phyloP scores from a whole-genome alignment of 2,888 invertebrate species.

The Aradus depressus region DNA sequence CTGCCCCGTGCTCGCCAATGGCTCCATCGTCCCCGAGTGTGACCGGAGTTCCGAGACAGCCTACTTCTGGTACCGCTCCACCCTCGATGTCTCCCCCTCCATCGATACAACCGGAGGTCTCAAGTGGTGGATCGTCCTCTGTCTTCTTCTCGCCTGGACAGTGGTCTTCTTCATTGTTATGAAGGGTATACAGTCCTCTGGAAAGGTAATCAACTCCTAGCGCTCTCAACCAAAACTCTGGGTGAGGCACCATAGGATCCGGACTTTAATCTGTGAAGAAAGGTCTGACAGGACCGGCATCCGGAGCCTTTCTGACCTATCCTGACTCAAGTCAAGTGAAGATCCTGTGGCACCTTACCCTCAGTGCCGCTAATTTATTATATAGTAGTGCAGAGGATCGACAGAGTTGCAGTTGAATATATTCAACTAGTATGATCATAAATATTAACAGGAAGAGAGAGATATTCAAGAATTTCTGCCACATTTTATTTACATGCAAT shows the following conservation, averaged over 20 bases:
- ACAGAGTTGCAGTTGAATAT: too few relatives aligned
- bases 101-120: constrained; percentile 76
- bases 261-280: too few relatives aligned
- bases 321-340: background rate
- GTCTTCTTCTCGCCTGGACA: constrained; percentile 77
- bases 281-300: too few relatives aligned
- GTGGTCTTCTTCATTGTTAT: constrained; percentile 90
- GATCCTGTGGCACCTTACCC: background rate
- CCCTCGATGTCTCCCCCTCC: constrained; percentile 73
- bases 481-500: too few relatives aligned
- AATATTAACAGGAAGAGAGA: too few relatives aligned
- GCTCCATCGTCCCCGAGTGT: constrained; percentile 61
- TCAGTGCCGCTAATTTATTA: too few relatives aligned
- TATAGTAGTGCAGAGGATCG: too few relatives aligned
- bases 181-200: constrained; percentile 93
- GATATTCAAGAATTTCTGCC: too few relatives aligned
- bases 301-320: background rate
- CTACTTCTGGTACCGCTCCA: constrained; percentile 86
- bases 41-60: constrained; percentile 74
- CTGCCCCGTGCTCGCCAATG: constrained; percentile 58
- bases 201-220: constrained; percentile 60
- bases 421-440: too few relatives aligned
- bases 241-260: too few relatives aligned
- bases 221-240: too few relatives aligned
- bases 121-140: constrained; percentile 87